phyloP scores from a whole-genome alignment of 2,888 invertebrate genomes.

The Salpingus planirostris region DNA sequence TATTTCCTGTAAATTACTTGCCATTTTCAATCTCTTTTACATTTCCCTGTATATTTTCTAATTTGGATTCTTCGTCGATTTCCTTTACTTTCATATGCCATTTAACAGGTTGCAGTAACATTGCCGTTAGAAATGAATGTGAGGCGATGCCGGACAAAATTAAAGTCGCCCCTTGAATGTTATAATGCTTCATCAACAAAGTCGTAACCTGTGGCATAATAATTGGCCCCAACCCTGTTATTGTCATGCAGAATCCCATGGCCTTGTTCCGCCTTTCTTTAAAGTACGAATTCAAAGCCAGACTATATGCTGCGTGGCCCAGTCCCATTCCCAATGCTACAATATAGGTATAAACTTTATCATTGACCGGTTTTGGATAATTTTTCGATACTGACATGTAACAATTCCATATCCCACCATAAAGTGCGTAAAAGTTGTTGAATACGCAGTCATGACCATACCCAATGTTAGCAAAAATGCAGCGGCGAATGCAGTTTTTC shows the following conservation, averaged over 20 bases:
- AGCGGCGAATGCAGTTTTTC: constrained; percentile 54
- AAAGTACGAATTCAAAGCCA: constrained; percentile 58
- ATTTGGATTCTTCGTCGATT: constrained; percentile 4
- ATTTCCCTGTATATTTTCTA: constrained; percentile 2
- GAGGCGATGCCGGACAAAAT: constrained; percentile 52
- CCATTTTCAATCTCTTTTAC: constrained; percentile 24
- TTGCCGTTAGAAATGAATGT: constrained; percentile 49
- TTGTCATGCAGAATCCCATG: constrained; percentile 51
- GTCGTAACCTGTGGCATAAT: constrained; percentile 53
- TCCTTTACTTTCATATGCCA: constrained; percentile 48
- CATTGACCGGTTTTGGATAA: too few relatives aligned
- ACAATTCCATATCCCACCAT: constrained; percentile 59
- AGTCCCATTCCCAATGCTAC: constrained; percentile 54
- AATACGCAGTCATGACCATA: constrained; percentile 50
- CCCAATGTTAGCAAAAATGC: constrained; percentile 49
- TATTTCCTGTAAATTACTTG: neutral
- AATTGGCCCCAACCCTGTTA: constrained; percentile 55
- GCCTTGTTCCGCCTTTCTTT: constrained; percentile 51
- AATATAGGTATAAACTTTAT: too few relatives aligned
- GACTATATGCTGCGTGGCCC: constrained; percentile 49
- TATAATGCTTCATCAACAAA: constrained; percentile 46
- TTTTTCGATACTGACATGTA: constrained; percentile 61
- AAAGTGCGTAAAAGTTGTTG: constrained; percentile 49
- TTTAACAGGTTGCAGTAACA: constrained; percentile 55
- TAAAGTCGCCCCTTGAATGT: constrained; percentile 51